Evolutionary conservation across 1,140 invertebrate genomes (phyloP), one percentile per base, ranked within the genome.

Genomic region (Drosophila yakuba): DNA sequence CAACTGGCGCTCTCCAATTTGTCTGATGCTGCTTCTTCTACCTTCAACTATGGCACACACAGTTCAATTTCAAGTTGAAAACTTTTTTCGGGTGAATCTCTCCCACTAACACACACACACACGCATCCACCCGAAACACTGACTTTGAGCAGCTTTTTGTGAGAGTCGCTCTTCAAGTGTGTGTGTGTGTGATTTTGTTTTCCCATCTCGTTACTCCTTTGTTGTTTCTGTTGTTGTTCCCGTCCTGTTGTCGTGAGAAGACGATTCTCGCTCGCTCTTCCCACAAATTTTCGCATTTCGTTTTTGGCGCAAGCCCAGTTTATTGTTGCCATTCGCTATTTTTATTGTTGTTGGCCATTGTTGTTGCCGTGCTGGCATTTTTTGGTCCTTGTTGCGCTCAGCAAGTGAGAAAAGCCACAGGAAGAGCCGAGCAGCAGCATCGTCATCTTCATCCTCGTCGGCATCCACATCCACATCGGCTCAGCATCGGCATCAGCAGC

Each of bases 31-130:
- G 78, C 55, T 80, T 43, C 73, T 73, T 57, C 79, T 74, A 78
- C 78, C 66, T 86, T 78, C 71, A 81, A 82, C 76, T 82, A 67
- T 63, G 45, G 58, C 69, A 39, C 54, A 67, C 63, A 77, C 80
- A 77, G 83, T 88, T 88, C 83, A 89, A 88, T 88, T 88, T 89
- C 79, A 86, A 86, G 75, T 86, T 88, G 83, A 78, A 86, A 78
- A 71, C 61, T 78, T 85, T 67, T 62, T 71, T 75, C 36, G 68
- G 51, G 43, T 20, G 41, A 78, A 74, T 45, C 68, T 78, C 76
- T 71, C 67, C 44, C 36, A 66, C 64, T 23, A 47, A 60, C 55
- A 56, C 39, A 44, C 43, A 38, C 36, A 38, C 25, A 45, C 48
- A 55, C 44, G 62, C 64, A 32, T 39, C 61, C 41, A 60, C 41